These are phyloP conservation scores for Adelognathus sp. DNA, from an alignment of 2,888 invertebrate genomes.

Conservation along the genomic window DNA sequence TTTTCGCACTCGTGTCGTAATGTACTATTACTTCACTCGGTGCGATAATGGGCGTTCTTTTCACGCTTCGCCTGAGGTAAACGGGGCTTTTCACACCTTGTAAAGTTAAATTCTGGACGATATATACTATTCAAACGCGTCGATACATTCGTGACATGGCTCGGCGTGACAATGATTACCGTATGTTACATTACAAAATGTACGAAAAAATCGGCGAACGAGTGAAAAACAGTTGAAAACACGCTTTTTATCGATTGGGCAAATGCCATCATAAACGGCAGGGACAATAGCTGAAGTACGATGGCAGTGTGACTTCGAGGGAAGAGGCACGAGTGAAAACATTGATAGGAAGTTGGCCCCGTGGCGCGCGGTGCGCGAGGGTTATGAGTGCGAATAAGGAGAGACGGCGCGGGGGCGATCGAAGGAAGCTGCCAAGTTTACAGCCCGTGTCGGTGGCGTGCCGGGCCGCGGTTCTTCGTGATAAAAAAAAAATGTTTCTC, in stretches of 20 bases:
- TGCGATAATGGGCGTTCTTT: too few species aligned
- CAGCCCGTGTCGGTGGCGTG: conserved; percentile 72
- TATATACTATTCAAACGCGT: too few species aligned
- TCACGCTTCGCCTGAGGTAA: too few species aligned
- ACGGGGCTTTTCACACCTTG: too few species aligned
- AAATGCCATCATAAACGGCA: not conserved
- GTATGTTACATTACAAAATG: too few species aligned
- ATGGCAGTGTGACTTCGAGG: not conserved
- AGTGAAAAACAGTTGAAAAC: not conserved
- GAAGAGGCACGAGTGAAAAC: conserved; percentile 39
- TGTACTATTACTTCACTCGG: too few species aligned
- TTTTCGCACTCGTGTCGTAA: too few species aligned
- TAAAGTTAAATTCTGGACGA: too few species aligned
- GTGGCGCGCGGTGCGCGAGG: conserved; percentile 30
- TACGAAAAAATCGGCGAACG: not conserved
- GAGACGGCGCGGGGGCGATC: conserved; percentile 26
- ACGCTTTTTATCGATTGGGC: conserved; percentile 37
- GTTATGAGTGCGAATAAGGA: conserved; percentile 34
- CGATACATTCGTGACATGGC: too few species aligned
- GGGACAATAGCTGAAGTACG: not conserved
- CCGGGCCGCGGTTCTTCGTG: conserved; percentile 65
- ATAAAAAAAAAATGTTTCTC: conserved; percentile 78
- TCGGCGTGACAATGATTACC: too few species aligned
- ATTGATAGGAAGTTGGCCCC: conserved; percentile 53
- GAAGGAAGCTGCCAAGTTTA: conserved; percentile 69